phyloP scores from a whole-genome alignment of 2,888 invertebrate species.

The Melanchra persicariae region DNA sequence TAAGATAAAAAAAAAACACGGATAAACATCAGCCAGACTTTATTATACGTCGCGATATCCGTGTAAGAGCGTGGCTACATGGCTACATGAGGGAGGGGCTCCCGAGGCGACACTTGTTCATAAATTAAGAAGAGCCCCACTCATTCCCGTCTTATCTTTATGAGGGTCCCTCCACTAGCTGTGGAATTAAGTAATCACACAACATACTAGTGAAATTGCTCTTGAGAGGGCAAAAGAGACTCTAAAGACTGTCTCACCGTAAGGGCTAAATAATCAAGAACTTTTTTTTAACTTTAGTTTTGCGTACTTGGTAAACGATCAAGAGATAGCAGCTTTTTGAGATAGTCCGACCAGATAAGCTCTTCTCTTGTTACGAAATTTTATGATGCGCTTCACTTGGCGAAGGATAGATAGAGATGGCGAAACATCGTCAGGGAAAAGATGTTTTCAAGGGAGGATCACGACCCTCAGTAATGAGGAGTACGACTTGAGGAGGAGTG shows the following conservation, averaged over 20 bases:
- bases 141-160: constrained; percentile 86
- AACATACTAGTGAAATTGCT: constrained; percentile 78
- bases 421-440: too few species aligned
- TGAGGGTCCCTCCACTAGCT: constrained; percentile 84
- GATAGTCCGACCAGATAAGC: too few species aligned
- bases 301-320: too few species aligned
- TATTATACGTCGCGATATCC: constrained; percentile 73
- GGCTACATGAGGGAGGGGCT: constrained; percentile 66
- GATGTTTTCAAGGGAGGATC: too few species aligned
- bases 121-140: constrained; percentile 84
- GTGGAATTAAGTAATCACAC: constrained; percentile 87
- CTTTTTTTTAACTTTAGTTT: too few species aligned
- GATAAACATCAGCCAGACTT: constrained; percentile 74
- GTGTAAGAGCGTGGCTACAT: constrained; percentile 68
- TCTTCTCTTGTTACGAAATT: too few species aligned
- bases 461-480: too few species aligned
- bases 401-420: too few species aligned
- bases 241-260: constrained; percentile 31
- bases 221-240: constrained; percentile 54
- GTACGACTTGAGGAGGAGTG: too few species aligned
- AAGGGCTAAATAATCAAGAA: background rate
- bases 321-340: too few species aligned
- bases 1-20: constrained; percentile 71
- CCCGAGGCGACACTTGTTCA: constrained; percentile 80
- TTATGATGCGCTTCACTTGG: too few species aligned